These are phyloP conservation scores for Tonatia bakeri DNA, from an alignment of 2,113 vertebrate species.

Conservation along the genomic window DNA sequence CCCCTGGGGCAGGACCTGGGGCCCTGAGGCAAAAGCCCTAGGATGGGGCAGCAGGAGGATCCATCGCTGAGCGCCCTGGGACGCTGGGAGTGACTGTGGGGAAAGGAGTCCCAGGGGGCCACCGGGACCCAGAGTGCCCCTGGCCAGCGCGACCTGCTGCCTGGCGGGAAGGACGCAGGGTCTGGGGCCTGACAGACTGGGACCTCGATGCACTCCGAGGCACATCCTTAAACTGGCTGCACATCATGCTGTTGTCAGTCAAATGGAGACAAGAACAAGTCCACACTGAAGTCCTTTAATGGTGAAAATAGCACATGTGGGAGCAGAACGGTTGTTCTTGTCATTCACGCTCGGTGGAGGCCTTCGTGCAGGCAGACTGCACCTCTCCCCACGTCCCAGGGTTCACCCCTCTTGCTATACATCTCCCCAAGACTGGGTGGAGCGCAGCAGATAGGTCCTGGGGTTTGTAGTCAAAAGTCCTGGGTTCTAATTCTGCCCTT, in stretches of 20 bases:
- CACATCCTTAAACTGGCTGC: neutral
- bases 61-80: too few species aligned
- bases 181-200: neutral
- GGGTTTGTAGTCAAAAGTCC: neutral
- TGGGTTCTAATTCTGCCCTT: neutral
- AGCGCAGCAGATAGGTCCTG: neutral
- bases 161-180: too few species aligned
- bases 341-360: neutral
- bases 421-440: neutral
- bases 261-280: neutral
- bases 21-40: neutral
- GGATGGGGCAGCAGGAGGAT: neutral
- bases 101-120: neutral
- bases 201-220: too few species aligned
- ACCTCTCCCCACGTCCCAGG: neutral
- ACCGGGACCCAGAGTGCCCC: neutral
- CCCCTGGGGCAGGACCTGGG: neutral
- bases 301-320: neutral
- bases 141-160: neutral
- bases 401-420: accelerated
- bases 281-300: neutral
- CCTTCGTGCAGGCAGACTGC: neutral
- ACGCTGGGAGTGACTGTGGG: neutral
- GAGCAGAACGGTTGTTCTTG: neutral
- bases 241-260: neutral